Conservation (phyloP, 2,113 vertebrate genomes). For the Brachypteracias leptosomus region DNA sequence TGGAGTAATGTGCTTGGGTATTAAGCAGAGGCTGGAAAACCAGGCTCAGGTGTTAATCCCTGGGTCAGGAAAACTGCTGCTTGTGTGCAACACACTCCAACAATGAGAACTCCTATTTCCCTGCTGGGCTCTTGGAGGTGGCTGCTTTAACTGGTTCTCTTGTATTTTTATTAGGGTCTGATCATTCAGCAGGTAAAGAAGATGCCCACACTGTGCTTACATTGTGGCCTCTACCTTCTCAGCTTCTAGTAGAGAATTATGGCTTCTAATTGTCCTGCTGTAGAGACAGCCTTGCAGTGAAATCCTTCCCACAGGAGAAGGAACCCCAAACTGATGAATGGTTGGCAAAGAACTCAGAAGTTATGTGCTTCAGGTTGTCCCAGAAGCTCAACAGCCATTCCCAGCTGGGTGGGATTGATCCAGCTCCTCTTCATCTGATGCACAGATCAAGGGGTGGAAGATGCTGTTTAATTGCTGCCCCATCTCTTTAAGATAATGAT, state of each 20-base stretch:
- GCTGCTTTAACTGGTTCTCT: not conserved
- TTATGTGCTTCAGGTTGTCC: not conserved
- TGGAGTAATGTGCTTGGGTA: not conserved
- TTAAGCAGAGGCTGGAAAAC: not conserved
- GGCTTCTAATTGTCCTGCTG: not conserved
- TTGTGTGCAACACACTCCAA: not conserved
- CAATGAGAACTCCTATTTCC: not conserved
- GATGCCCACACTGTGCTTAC: not conserved
- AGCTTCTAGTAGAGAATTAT: not conserved
- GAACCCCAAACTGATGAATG: not conserved
- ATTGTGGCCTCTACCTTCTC: not conserved
- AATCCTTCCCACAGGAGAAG: not conserved
- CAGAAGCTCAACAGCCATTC: not conserved
- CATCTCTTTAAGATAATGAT: not conserved
- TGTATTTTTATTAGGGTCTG: not conserved
- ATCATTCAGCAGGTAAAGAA: not conserved
- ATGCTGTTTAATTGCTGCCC: not conserved
- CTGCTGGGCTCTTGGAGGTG: not conserved
- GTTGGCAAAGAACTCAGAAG: not conserved
- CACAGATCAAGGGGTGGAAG: not conserved
- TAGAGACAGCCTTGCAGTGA: not conserved
- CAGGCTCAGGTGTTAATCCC: not conserved
- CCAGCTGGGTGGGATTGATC: not conserved
- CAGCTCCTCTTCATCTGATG: not conserved
- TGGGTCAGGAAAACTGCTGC: not conserved